A percentile compares a stretch with the other conserved stretches of the same genome.
These are phyloP conservation scores for Tolypeutes matacus DNA, from an alignment of 2,797 vertebrate genomes.

Conservation along the genomic window DNA sequence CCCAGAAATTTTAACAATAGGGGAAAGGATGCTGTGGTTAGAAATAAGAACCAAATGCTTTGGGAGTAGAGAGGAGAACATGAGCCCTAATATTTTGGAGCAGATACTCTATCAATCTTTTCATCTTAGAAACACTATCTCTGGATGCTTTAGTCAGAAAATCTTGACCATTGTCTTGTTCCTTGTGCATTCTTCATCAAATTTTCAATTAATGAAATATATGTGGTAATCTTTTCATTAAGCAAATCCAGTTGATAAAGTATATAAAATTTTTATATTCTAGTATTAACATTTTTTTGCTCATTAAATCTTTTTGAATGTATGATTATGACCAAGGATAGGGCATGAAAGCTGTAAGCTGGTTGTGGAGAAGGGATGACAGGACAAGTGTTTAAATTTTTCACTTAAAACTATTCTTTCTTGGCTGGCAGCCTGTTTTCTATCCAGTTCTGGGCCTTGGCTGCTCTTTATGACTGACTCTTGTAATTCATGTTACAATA, in stretches of 20 bases:
- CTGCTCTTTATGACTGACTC: not conserved
- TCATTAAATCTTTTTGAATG: not conserved
- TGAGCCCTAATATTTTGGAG: constrained; percentile 17
- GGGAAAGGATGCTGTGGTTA: not conserved
- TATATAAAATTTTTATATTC: not conserved
- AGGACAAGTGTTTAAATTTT: not conserved
- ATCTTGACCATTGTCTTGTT: not conserved
- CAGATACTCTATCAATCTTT: not conserved
- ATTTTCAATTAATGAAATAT: constrained; percentile 20
- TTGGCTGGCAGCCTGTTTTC: not conserved
- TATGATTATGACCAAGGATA: not conserved
- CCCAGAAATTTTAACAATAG: constrained; percentile 30
- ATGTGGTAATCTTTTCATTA: not conserved
- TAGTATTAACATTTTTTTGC: constrained; percentile 11
- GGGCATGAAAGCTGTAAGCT: not conserved
- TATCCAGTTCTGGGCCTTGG: not conserved
- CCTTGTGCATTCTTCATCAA: not conserved
- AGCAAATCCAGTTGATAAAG: not conserved
- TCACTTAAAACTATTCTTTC: not conserved
- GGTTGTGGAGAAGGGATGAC: not conserved
- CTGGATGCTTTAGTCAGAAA: not conserved
- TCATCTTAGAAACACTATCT: not conserved
- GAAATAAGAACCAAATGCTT: not conserved
- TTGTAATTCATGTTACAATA: not conserved
- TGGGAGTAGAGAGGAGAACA: not conserved